Conservation (phyloP, 2,113 vertebrate species). For the Gadus chalcogrammus region DNA sequence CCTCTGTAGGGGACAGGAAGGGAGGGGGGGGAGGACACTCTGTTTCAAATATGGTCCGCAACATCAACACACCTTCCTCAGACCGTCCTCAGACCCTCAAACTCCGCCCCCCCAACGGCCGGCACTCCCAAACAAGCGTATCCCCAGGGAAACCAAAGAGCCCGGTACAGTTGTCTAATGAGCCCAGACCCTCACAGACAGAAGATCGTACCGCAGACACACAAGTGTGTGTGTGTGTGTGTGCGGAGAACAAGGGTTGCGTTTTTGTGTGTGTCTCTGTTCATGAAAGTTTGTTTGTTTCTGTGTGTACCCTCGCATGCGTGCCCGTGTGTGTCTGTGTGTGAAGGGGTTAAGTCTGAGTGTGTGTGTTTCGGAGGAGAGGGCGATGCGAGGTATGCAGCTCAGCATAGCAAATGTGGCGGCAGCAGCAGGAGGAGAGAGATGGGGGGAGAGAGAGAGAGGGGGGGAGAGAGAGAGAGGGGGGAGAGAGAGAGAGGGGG, state of each 20-base stretch:
- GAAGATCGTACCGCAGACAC: no score
- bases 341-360: constrained; percentile 22
- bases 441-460: constrained; percentile 61
- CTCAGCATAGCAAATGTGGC: constrained; percentile 70
- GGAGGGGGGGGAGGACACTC: constrained; percentile 64
- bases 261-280: constrained; percentile 19
- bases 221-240: constrained; percentile 1
- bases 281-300: background rate
- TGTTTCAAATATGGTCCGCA: constrained; percentile 73
- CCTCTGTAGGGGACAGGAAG: constrained; percentile 70
- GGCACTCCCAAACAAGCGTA: no score
- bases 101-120: background rate
- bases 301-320: background rate
- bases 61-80: constrained; percentile 52
- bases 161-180: no score
- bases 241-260: constrained; percentile 24
- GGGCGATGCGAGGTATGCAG: background rate
- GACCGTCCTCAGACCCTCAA: constrained; percentile 11
- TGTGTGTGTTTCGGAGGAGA: no score
- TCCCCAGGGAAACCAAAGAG: no score
- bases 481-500: constrained; percentile 8
- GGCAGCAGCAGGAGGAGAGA: background rate
- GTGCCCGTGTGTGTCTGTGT: constrained; percentile 3
- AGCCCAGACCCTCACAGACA: no score
- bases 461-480: constrained; percentile 31